phyloP scores from a whole-genome alignment of 2,888 invertebrate genomes.

The Noctua comes region DNA sequence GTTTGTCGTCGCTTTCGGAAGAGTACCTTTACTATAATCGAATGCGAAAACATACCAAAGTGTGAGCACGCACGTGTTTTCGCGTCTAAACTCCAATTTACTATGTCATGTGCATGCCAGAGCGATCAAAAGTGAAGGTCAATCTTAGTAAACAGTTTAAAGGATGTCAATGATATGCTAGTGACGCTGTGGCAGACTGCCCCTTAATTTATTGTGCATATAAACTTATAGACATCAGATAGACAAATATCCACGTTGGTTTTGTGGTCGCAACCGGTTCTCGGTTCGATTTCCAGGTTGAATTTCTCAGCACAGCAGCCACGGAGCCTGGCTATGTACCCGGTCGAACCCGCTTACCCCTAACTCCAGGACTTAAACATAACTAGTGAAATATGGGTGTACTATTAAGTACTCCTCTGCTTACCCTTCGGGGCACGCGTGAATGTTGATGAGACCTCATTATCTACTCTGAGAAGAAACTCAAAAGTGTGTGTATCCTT shows the following conservation, averaged over 20 bases:
- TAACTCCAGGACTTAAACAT: background rate
- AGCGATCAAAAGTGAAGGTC: constrained; percentile 19
- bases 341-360: background rate
- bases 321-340: background rate
- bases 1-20: background rate
- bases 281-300: background rate
- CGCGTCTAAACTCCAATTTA: background rate
- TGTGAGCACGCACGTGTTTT: constrained; percentile 2
- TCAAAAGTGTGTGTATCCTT: background rate
- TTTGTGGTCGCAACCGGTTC: background rate
- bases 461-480: background rate
- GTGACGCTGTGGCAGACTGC: background rate
- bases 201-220: background rate
- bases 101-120: background rate
- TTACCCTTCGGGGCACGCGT: background rate
- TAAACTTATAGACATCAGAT: background rate
- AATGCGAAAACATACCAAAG: constrained; percentile 7
- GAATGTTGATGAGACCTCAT: no score
- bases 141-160: constrained; percentile 1
- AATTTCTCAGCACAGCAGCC: background rate
- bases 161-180: constrained; percentile 24
- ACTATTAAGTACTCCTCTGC: background rate
- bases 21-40: background rate
- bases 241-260: background rate
- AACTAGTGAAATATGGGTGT: background rate